These are phyloP conservation scores for Eueremaeus valkanovi DNA, from an alignment of 2,888 invertebrate species.

Conservation along the genomic window DNA sequence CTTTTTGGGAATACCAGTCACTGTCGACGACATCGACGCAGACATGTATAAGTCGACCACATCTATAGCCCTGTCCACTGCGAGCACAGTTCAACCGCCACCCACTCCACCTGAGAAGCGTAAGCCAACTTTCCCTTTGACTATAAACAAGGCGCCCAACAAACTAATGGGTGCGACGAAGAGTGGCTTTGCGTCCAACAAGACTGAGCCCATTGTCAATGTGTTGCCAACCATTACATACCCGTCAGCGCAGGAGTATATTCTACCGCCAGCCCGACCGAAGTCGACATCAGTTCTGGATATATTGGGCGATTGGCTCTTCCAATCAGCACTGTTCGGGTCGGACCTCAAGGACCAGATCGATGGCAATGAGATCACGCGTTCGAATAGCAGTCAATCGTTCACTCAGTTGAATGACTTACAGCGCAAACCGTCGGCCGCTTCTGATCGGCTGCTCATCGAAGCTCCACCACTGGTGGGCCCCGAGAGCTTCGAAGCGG, in stretches of 20 bases:
- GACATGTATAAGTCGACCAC: slow-evolving; percentile 35
- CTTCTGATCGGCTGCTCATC: slow-evolving; percentile 30
- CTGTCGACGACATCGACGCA: slow-evolving; percentile 33
- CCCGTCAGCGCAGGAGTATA: slow-evolving; percentile 46
- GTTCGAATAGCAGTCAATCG: slow-evolving; percentile 11
- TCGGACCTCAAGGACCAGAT: slow-evolving; percentile 41
- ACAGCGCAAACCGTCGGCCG: slow-evolving; percentile 25
- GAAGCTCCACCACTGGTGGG: slow-evolving; percentile 12
- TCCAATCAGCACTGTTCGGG: slow-evolving; percentile 89
- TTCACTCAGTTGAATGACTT: slow-evolving; percentile 23
- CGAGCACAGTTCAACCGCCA: not conserved
- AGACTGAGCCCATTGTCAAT: slow-evolving; percentile 35
- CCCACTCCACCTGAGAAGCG: slow-evolving; percentile 38
- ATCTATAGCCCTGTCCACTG: slow-evolving; percentile 10
- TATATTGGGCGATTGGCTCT: slow-evolving; percentile 92
- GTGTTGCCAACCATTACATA: slow-evolving; percentile 55
- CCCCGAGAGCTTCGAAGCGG: slow-evolving; percentile 56
- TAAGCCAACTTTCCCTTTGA: slow-evolving; percentile 20
- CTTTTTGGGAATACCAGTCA: slow-evolving; percentile 70
- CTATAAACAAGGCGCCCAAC: slow-evolving; percentile 28
- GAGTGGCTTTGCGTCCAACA: not conserved
- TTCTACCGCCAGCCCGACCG: slow-evolving; percentile 60
- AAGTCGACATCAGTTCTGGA: slow-evolving; percentile 93
- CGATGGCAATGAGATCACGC: not conserved
- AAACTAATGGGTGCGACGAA: not conserved